Evolutionary conservation across 1,140 invertebrate species (phyloP), one percentile per base, ranked within the genome.

Genomic region (Globodera ellingtonae): DNA sequence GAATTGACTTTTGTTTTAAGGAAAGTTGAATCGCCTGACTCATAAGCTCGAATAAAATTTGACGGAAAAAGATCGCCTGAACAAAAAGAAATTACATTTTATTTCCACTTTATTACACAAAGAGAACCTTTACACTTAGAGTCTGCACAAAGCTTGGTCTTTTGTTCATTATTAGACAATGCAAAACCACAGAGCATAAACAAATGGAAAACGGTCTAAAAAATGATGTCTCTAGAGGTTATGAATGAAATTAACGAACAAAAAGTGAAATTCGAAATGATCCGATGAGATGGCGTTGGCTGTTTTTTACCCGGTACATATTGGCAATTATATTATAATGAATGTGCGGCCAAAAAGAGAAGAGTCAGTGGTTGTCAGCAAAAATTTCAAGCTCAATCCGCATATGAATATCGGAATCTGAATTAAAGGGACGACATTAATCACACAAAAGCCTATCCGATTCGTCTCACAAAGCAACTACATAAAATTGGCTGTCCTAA

Each of bases 91-190:
- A 21, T n/a, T 13, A 35, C 18, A 35, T 9, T 24, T 67, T 67
- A 3, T 21, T 7, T n/a, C 3, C 6, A 3, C 5, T 70, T 47
- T 50, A 4, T 7, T 50, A 10, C 10, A 18, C 6, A 44, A 6
- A 65, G 46, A 3, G 15, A 44, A 77, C 75, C 62, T 77, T 24
- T 62, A 67, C 75, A 77, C 10, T 46, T 47, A 24, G 44, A 0
- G 47, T 69, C 52, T n/a, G 62, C 75, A 77, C 75, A 77, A 67
- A 77, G 75, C 21, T 77, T 77, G 13, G 62, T 69, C 46, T 6
- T 70, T 47, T 47, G 67, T 15, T 70, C 67, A 70, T 24, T 70
- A 70, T 24, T 70, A 4, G 67, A 35, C 67, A 15, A 6, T 5
- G 46, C 21, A 7, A 44, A 70, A 70, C 35, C 13, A 62, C 5